Base-by-base conservation (phyloP, 2,888 invertebrate species). In the Asteroscopus sphinx region DNA sequence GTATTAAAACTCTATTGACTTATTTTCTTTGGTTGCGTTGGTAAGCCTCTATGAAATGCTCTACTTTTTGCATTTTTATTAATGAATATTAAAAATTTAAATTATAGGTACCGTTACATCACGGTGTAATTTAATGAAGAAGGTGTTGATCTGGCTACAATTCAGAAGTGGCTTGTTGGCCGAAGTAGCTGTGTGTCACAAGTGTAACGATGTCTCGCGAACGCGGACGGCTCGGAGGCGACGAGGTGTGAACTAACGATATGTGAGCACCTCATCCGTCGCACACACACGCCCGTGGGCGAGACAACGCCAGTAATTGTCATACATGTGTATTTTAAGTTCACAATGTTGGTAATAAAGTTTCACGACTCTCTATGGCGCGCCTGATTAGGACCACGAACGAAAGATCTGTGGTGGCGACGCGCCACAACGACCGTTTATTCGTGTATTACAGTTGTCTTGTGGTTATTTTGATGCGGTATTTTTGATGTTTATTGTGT, bases 241-340 rank as follows among this genome's bases (percentile, higher is more conserved):
- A 82, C 84, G 85, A 91, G 84, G 87, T 90, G 91, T 88, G 86
- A 90, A 91, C 84, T 85, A 88, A 89, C 85, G 82, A 84, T 85
- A 88, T 85, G 86, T 86, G 86, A 86, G 79, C 88, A 86, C 85
- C 87, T 86, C 87, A 82, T 87, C 79, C 81, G 82, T 84, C 83
- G 79, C 79, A 79, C 80, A 76, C 68, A 71, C 74, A 64, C 74
- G 73, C 58, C 58, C 71, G 86, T 82, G 81, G 83, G 81, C 80
- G 86, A 82, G 78, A 86, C 88, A 86, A 72, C 79, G 73, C 74
- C 82, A 82, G 86, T 91, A 89, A 92, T 92, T 90, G 89, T 90
- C 88, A 88, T 86, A 92, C 92, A 91, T 85, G 87, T 89, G 91
- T 92, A 91, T 91, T 92, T 92, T 87, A 82, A 88, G 88, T 90